Conservation (phyloP, 1,140 invertebrate genomes). For the Vanessa tameamea region DNA sequence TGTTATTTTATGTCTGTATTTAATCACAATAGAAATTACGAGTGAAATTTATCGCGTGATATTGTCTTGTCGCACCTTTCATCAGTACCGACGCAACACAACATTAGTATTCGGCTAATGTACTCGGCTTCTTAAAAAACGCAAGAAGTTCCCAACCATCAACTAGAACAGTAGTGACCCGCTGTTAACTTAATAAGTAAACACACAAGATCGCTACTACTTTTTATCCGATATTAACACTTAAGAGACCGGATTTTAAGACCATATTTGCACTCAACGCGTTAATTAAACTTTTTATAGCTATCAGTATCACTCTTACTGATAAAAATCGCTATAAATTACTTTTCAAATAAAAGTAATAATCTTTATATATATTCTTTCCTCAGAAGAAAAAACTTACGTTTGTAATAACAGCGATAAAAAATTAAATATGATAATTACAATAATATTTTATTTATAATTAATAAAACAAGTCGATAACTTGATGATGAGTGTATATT, state of each 20-base stretch:
- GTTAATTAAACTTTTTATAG: constrained; percentile 33
- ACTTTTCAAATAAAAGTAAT: background rate
- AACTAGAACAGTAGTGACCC: background rate
- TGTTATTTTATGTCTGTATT: too few relatives aligned
- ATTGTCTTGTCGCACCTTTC: background rate
- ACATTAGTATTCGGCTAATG: background rate
- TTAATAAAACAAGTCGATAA: background rate
- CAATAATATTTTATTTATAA: background rate
- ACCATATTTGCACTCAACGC: constrained; percentile 18
- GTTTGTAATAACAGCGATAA: background rate
- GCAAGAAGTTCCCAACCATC: constrained; percentile 2
- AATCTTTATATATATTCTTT: constrained; percentile 6
- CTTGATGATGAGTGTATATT: constrained; percentile 8
- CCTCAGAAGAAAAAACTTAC: background rate
- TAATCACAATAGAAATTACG: background rate
- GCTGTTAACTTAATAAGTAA: background rate
- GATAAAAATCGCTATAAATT: constrained; percentile 31
- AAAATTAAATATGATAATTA: background rate
- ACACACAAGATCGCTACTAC: constrained; percentile 8
- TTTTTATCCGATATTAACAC: constrained; percentile 22
- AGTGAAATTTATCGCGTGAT: background rate
- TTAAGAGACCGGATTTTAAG: constrained; percentile 25
- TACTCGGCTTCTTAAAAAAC: constrained; percentile 7
- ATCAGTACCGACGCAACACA: background rate
- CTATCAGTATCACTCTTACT: constrained; percentile 23